phyloP scores from a whole-genome alignment of 2,113 vertebrate species.

The Hypomesus transpacificus region DNA sequence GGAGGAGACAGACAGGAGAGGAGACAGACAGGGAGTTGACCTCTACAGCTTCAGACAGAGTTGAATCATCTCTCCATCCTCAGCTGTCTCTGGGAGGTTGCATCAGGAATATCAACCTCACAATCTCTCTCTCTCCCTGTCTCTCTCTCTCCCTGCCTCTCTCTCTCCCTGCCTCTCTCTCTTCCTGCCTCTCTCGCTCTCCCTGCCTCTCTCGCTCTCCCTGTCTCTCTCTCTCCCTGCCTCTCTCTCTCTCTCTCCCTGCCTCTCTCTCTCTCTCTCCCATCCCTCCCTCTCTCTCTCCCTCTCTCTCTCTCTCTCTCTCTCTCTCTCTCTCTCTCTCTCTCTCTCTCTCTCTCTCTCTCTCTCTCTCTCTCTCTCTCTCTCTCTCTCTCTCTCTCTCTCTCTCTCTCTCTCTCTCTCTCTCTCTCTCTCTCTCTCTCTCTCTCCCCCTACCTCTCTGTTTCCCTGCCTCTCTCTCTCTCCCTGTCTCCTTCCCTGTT shows the following conservation, averaged over 20 bases:
- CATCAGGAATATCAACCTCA: slow-evolving; percentile 41
- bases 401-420: slow-evolving; percentile 18
- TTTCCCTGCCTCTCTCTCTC: slow-evolving; percentile 6
- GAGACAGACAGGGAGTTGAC: background rate
- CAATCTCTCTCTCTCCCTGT: background rate
- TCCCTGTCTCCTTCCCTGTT: slow-evolving; percentile 17
- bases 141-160: background rate
- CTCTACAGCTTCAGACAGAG: no score
- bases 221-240: background rate
- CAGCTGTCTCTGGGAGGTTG: slow-evolving; percentile 52
- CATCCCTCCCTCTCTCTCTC: background rate
- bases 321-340: no score
- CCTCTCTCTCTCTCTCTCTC: slow-evolving; percentile 1
- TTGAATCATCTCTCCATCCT: slow-evolving; percentile 32
- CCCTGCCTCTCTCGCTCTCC: background rate
- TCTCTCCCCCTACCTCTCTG: background rate
- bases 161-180: background rate
- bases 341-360: background rate
- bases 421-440: background rate
- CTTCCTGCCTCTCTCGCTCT: no score
- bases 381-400: background rate
- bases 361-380: background rate
- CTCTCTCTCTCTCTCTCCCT: slow-evolving; percentile 1
- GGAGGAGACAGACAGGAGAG: no score
- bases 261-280: slow-evolving; percentile 10